Evolutionary conservation across 2,888 invertebrate genomes (phyloP).

Genomic region (Chironomus riparius): DNA sequence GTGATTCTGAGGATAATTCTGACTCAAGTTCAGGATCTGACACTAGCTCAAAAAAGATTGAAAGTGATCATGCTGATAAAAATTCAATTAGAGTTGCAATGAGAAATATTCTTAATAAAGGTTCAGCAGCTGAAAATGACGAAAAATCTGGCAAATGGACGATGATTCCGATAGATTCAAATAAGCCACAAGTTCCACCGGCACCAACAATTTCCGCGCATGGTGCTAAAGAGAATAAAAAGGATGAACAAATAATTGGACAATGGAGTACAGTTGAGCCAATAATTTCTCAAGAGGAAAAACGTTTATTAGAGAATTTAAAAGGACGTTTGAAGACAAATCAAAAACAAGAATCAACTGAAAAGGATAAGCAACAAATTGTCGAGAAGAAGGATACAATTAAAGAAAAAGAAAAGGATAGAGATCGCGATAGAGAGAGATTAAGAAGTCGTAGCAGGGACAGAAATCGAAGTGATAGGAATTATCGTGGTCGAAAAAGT

Average conservation of each 20-base stretch:
- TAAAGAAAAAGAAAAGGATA: slow-evolving; percentile 33
- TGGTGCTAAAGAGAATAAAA: slow-evolving; percentile 35
- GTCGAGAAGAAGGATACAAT: no score
- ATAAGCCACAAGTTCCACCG: slow-evolving; percentile 28
- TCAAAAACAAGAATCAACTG: slow-evolving; percentile 33
- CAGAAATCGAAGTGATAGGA: slow-evolving; percentile 33
- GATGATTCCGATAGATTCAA: slow-evolving; percentile 42
- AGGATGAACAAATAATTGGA: slow-evolving; percentile 47
- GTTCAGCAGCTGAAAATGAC: slow-evolving; percentile 36
- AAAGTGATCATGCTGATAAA: slow-evolving; percentile 42
- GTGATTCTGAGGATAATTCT: slow-evolving; percentile 28
- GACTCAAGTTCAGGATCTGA: slow-evolving; percentile 32
- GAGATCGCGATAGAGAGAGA: slow-evolving; percentile 36
- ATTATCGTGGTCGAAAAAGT: neutral
- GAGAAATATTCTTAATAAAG: slow-evolving; percentile 49
- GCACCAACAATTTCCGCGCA: slow-evolving; percentile 32
- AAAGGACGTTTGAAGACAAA: slow-evolving; percentile 32
- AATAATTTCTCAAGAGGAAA: slow-evolving; percentile 48
- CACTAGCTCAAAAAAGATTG: slow-evolving; percentile 37
- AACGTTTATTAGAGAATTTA: slow-evolving; percentile 47
- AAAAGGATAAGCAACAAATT: no score
- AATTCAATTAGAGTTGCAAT: slow-evolving; percentile 57
- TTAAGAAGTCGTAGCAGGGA: slow-evolving; percentile 37
- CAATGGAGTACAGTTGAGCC: slow-evolving; percentile 51
- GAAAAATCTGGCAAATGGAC: slow-evolving; percentile 41